Evolutionary conservation across 2,888 invertebrate genomes (phyloP).

Genomic region (Habrosyne pyritoides): DNA sequence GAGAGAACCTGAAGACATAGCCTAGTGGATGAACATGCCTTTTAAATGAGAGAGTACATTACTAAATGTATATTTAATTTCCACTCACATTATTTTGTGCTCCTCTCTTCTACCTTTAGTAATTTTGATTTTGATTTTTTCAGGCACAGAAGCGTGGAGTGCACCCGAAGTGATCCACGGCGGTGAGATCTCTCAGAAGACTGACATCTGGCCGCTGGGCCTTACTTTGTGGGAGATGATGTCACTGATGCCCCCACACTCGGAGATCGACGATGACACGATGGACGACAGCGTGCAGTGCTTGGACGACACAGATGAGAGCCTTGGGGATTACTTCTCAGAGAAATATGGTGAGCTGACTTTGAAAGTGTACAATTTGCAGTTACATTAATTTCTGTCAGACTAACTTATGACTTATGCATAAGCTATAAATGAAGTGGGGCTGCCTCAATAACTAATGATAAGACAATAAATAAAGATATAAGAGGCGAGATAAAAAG

Average conservation of each 20-base stretch:
- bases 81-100: too few relatives aligned
- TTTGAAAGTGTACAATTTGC: background rate
- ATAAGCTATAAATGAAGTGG: too few relatives aligned
- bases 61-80: too few relatives aligned
- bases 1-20: too few relatives aligned
- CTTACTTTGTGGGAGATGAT: slow-evolving; percentile 93
- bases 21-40: too few relatives aligned
- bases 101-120: background rate
- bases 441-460: too few relatives aligned
- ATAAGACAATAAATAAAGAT: too few relatives aligned
- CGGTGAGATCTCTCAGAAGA: slow-evolving; percentile 86
- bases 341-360: slow-evolving; percentile 59
- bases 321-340: slow-evolving; percentile 50
- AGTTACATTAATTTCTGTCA: too few relatives aligned
- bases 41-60: too few relatives aligned
- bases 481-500: too few relatives aligned
- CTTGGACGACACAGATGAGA: slow-evolving; percentile 40
- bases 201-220: slow-evolving; percentile 92
- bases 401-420: too few relatives aligned
- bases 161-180: slow-evolving; percentile 89
- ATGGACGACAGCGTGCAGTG: slow-evolving; percentile 49
- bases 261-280: slow-evolving; percentile 51
- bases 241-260: slow-evolving; percentile 87
- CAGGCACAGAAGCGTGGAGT: slow-evolving; percentile 91
- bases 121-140: slow-evolving; percentile 10